A percentile compares a stretch with the other conserved stretches of the same genome.
These are phyloP conservation scores for Siniperca chuatsi DNA, from an alignment of 2,113 vertebrate species.

Conservation along the genomic window DNA sequence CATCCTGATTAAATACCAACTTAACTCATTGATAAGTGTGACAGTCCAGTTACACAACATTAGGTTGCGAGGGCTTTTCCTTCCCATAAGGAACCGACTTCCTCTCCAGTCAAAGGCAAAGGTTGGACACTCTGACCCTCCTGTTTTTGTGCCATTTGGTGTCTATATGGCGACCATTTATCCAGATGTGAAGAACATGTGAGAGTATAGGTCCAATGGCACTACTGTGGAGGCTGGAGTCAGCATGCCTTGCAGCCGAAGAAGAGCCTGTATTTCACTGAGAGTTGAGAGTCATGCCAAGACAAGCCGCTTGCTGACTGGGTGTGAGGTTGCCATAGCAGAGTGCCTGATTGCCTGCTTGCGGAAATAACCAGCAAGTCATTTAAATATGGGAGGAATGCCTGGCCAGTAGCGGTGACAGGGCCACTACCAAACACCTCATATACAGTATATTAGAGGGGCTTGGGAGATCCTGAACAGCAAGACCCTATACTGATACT, in stretches of 20 bases:
- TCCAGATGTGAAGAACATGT: slow-evolving; percentile 18
- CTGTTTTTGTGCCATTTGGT: slow-evolving; percentile 3
- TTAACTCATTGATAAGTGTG: background rate
- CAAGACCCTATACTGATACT: background rate
- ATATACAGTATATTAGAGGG: slow-evolving; percentile 1
- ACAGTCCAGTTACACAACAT: background rate
- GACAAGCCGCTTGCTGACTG: background rate
- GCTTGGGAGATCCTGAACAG: background rate
- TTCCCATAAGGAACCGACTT: slow-evolving; percentile 17
- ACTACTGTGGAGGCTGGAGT: slow-evolving; percentile 14
- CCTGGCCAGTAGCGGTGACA: background rate
- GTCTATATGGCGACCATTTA: slow-evolving; percentile 17
- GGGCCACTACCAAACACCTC: background rate
- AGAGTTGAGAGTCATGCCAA: background rate
- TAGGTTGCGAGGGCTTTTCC: background rate
- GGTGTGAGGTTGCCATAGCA: slow-evolving; percentile 5
- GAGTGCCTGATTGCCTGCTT: background rate
- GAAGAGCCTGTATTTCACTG: slow-evolving; percentile 15
- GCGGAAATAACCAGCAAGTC: background rate
- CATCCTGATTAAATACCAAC: background rate
- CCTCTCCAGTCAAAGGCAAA: background rate
- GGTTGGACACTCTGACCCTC: background rate
- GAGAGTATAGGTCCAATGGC: background rate
- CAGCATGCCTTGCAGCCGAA: slow-evolving; percentile 18
- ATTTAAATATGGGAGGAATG: slow-evolving; percentile 1